phyloP scores from a whole-genome alignment of 2,113 vertebrate genomes.

The Cyprinus carpio region DNA sequence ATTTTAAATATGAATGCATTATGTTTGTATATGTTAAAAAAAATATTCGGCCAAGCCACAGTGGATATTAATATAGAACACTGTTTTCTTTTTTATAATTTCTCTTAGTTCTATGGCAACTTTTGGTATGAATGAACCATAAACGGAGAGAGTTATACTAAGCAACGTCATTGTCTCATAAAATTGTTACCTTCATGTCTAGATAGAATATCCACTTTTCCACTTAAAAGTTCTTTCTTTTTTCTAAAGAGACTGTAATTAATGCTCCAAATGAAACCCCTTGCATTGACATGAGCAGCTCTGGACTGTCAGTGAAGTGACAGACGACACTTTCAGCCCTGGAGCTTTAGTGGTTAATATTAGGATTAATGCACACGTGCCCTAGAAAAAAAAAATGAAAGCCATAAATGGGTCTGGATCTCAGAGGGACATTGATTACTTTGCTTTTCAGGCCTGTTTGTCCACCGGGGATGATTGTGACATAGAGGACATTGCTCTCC shows the following conservation, averaged over 20 bases:
- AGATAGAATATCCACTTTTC: background rate
- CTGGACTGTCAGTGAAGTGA: background rate
- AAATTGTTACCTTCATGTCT: background rate
- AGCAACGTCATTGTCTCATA: background rate
- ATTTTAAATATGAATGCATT: background rate
- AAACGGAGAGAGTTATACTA: background rate
- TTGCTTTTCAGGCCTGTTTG: slow-evolving; percentile 43
- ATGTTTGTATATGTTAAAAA: no score
- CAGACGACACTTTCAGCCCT: background rate
- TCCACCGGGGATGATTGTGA: slow-evolving; percentile 45
- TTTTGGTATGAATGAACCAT: no score
- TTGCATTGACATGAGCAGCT: background rate
- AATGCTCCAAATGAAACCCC: background rate
- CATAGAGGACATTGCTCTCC: slow-evolving; percentile 45
- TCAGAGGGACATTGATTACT: background rate
- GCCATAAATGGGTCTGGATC: background rate
- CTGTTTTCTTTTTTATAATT: background rate
- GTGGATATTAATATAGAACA: background rate
- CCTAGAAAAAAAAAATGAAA: background rate
- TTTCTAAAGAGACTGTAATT: background rate
- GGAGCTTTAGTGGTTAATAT: background rate
- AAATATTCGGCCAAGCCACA: background rate
- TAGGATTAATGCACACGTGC: background rate
- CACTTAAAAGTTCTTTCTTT: background rate
- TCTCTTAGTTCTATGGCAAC: background rate